A percentile compares a stretch with the other conserved stretches of the same genome.
Evolutionary conservation across 2,888 invertebrate genomes (phyloP).

Genomic region (Trilocha varians): DNA sequence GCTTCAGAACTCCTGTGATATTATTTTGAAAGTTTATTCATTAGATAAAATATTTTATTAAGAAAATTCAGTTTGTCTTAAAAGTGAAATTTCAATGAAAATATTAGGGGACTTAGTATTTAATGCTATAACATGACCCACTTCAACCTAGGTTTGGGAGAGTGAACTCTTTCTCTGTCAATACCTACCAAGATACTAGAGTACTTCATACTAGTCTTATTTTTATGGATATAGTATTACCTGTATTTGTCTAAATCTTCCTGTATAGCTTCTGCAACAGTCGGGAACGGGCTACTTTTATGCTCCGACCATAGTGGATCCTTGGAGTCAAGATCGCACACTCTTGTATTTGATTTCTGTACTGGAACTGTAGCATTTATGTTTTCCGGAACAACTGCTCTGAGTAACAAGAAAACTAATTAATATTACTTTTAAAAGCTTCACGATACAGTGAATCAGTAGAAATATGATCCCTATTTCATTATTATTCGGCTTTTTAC

Average conservation of each 20-base stretch:
- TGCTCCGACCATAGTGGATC: constrained; percentile 96
- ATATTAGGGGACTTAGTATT: too few relatives aligned
- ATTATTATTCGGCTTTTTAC: too few relatives aligned
- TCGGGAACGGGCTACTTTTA: constrained; percentile 94
- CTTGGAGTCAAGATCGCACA: constrained; percentile 90
- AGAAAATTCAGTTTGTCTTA: too few relatives aligned
- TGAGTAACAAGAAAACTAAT: constrained; percentile 19
- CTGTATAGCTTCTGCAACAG: constrained; percentile 98
- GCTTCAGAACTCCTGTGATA: constrained; percentile 83
- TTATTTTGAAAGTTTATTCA: not conserved
- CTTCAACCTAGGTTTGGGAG: too few relatives aligned
- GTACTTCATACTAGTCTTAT: too few relatives aligned
- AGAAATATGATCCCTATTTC: too few relatives aligned
- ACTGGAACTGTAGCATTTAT: constrained; percentile 68
- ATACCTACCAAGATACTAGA: too few relatives aligned
- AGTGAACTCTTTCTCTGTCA: too few relatives aligned
- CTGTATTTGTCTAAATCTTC: constrained; percentile 97
- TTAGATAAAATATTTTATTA: not conserved
- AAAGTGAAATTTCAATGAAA: too few relatives aligned
- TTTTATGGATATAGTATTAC: constrained; percentile 28
- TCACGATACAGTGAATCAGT: too few relatives aligned
- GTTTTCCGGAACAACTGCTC: constrained; percentile 58
- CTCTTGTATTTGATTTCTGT: constrained; percentile 83
- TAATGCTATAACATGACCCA: too few relatives aligned
- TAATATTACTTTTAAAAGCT: too few relatives aligned